A percentile compares a stretch with the other conserved stretches of the same genome.
These are phyloP conservation scores for Phylloscopus whistleri DNA, from an alignment of 2,113 vertebrate species.

Conservation along the genomic window DNA sequence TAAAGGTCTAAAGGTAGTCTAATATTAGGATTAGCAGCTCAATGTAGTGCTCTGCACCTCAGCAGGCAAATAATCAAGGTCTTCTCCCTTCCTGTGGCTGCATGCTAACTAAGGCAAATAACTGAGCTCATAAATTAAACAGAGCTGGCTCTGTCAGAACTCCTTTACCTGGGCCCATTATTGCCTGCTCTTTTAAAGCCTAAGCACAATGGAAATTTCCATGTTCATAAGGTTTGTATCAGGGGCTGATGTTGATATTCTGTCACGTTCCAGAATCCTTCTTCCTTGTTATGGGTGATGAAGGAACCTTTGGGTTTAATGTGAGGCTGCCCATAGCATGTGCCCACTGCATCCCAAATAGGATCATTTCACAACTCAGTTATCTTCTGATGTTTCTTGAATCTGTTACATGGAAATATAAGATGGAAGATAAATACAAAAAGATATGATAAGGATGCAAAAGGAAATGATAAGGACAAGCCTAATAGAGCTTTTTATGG, in stretches of 20 bases:
- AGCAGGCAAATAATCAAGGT: background rate
- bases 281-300: background rate
- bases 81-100: background rate
- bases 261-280: background rate
- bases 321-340: background rate
- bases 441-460: background rate
- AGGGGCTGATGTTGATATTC: background rate
- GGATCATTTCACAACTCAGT: background rate
- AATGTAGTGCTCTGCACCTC: background rate
- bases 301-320: background rate
- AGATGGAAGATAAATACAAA: background rate
- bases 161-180: background rate
- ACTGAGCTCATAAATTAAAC: background rate
- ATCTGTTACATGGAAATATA: background rate
- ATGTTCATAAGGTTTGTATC: background rate
- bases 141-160: background rate
- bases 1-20: background rate
- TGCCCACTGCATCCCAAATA: background rate
- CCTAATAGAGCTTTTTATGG: background rate
- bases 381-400: background rate
- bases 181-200: background rate
- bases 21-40: background rate
- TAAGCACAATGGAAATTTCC: background rate
- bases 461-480: background rate
- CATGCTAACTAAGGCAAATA: constrained; percentile 14